Evolutionary conservation across 2,888 invertebrate genomes (phyloP), one percentile per base, ranked within the genome.

Genomic region (Spodoptera picta): DNA sequence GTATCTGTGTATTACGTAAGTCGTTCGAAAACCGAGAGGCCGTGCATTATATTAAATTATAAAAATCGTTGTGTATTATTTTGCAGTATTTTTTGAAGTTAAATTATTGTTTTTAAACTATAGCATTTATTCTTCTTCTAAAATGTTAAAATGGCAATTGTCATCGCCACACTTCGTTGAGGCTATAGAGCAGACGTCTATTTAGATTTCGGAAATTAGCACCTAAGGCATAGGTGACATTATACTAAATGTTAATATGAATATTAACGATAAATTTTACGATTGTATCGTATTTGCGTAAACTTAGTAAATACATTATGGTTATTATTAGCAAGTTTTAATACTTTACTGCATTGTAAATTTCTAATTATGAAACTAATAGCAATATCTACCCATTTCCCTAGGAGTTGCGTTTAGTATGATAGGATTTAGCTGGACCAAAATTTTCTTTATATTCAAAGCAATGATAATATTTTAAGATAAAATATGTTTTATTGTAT

Each of bases 341-440:
- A 76, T 67, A 77, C 65, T 80, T 78, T 75, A 84, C 84, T 84
- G 82, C 83, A 87, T 83, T 89, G 88, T 90, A 90, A 80, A 90
- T 83, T 83, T 79, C 75, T 83, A 82, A 83, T 75, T 85, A 77
- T 78, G 77, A 83, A 87, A 77, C 75, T 78, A 80, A 89, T 89
- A 91, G 91, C 90, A 91, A 92, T 90, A 91, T 87, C 64, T 88
- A 88, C 81, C 86, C 85, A 84, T 87, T 89, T 89, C 83, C 85
- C 82, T 91, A 92, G 90, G 83, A 90, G 86, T 90, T 91, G 91
- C 89, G 88, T 91, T 91, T 93, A 92, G 91, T 88, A 88, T 83
- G 75, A 84, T 93, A 93, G 93, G 86, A 90, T 85, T 92, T 94
- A 94, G 94, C 94, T 94, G 94, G 94, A 94, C 94, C 94, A 94